Evolutionary conservation across 2,888 invertebrate species (phyloP), one percentile per base, ranked within the genome.

Genomic region (Bruchidius siliquastri): DNA sequence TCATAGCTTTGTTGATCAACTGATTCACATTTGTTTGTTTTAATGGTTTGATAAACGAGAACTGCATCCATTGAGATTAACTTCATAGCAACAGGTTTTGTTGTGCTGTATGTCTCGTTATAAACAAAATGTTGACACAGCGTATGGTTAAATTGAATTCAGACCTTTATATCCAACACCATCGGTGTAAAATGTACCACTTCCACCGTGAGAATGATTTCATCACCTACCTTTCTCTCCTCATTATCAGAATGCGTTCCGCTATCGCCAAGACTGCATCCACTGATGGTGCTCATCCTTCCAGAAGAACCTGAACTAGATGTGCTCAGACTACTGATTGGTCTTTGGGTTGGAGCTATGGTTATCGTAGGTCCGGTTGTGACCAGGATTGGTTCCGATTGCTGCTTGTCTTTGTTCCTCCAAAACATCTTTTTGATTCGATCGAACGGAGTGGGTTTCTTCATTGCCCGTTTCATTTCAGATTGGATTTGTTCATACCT

Each of bases 181-280:
- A n/a, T n/a, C n/a, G n/a, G n/a, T n/a, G n/a, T n/a, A n/a, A n/a
- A n/a, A n/a, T n/a, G n/a, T n/a, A n/a, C n/a, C n/a, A n/a, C n/a
- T n/a, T n/a, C n/a, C n/a, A n/a, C n/a, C n/a, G n/a, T n/a, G n/a
- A n/a, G n/a, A n/a, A n/a, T n/a, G n/a, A n/a, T n/a, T n/a, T n/a
- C n/a, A n/a, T n/a, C n/a, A n/a, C n/a, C n/a, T 77, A 82, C 89
- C 84, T 89, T 88, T 77, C 93, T 90, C 73, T 95, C 95, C 77
- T 95, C 95, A 72, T 91, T 91, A 84, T 95, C 95, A 0, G 95
- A 95, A 83, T 94, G 94, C 0, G 94, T 94, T 73, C 95, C 95
- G 82, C 94, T 94, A 81, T 96, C 96, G 0, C 94, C 94, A 0
- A 94, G 88, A 80, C 95, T 95, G 49, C 92, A 92, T 2, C 93